Evolutionary conservation across 2,797 vertebrate species (phyloP).

Genomic region (Prunella strophiata): DNA sequence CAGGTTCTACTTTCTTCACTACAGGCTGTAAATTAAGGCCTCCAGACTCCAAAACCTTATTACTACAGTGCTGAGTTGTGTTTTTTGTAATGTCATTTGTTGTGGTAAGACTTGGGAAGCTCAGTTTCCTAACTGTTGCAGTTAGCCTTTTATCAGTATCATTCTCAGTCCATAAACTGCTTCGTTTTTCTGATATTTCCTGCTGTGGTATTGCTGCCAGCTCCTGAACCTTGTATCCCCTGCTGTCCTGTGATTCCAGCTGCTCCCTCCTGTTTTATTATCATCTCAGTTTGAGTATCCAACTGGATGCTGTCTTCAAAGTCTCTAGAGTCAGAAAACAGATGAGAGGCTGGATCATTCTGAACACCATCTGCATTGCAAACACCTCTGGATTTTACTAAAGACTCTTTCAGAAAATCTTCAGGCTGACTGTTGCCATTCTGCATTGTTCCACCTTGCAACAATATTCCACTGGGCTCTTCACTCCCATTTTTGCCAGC

Average conservation of each 20-base stretch:
- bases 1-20: constrained; percentile 17
- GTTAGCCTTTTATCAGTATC: background rate
- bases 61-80: background rate
- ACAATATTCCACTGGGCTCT: background rate
- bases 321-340: constrained; percentile 65
- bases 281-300: constrained; percentile 91
- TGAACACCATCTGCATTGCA: constrained; percentile 1
- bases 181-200: background rate
- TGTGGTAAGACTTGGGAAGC: background rate
- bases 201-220: background rate
- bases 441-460: background rate
- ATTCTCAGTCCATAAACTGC: background rate
- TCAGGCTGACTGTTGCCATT: background rate
- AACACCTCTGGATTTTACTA: constrained; percentile 27
- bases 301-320: constrained; percentile 93
- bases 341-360: constrained; percentile 47
- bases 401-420: constrained; percentile 10
- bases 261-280: constrained; percentile 81
- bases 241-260: constrained; percentile 29
- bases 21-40: background rate
- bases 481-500: background rate
- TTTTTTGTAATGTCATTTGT: background rate
- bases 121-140: background rate
- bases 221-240: constrained; percentile 2
- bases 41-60: background rate